Conservation (phyloP, 2,888 invertebrate species). For the Habroteleia sp. region DNA sequence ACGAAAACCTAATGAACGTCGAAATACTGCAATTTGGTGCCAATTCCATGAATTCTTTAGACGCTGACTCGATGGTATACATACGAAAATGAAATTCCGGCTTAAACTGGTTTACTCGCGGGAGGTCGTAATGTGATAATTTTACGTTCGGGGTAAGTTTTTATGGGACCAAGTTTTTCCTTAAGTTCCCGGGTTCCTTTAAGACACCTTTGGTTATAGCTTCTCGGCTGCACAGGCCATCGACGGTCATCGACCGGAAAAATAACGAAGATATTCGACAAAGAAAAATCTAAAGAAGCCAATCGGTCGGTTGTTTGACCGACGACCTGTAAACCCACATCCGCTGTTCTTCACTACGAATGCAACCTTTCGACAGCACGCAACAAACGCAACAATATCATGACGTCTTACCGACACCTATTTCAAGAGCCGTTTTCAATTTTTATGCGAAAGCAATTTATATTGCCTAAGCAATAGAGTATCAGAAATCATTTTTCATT, state of each 20-base stretch:
- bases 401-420: constrained; percentile 2
- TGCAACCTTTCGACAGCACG: constrained; percentile 44
- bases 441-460: constrained; percentile 4
- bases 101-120: constrained; percentile 61
- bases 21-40: constrained; percentile 8
- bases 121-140: constrained; percentile 61
- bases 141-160: constrained; percentile 62
- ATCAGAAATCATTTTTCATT: no score
- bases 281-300: constrained; percentile 59
- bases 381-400: constrained; percentile 20
- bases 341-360: constrained; percentile 27
- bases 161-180: constrained; percentile 61
- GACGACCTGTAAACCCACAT: constrained; percentile 62
- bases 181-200: constrained; percentile 23
- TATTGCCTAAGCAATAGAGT: constrained; percentile 13
- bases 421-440: neutral
- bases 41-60: constrained; percentile 22
- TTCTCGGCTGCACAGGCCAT: constrained; percentile 54
- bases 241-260: constrained; percentile 64
- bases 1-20: neutral
- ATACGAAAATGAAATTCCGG: constrained; percentile 51
- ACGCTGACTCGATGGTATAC: constrained; percentile 3
- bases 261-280: constrained; percentile 58
- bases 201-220: constrained; percentile 43
- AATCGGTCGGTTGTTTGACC: constrained; percentile 60